Evolutionary conservation across 2,888 invertebrate genomes (phyloP).

Genomic region (Mamestra brassicae): DNA sequence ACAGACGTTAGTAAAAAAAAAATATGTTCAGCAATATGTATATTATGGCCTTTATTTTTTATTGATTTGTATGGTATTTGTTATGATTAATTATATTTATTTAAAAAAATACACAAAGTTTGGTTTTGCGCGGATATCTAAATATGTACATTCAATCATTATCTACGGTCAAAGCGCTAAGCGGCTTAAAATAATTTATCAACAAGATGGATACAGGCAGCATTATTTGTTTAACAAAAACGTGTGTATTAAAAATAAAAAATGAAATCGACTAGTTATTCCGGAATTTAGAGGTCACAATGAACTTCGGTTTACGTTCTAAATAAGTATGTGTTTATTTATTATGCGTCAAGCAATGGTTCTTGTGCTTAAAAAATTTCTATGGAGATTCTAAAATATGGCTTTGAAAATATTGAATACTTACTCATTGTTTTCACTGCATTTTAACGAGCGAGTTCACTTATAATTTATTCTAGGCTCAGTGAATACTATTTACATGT

Average conservation of each 20-base stretch:
- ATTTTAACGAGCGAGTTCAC: conserved; percentile 25
- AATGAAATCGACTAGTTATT: not conserved
- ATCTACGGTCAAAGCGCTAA: not conserved
- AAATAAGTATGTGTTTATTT: not conserved
- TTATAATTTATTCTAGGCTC: conserved; percentile 1
- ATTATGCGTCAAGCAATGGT: not conserved
- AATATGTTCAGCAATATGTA: no score
- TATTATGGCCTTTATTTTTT: no score
- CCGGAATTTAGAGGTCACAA: conserved; percentile 10
- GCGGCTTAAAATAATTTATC: conserved; percentile 35
- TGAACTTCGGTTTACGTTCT: not conserved
- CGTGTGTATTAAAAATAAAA: not conserved
- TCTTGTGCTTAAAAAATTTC: not conserved
- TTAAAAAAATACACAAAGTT: not conserved
- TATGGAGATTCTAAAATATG: conserved; percentile 2
- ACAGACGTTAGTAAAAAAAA: not conserved
- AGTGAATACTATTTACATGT: conserved; percentile 9
- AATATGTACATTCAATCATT: not conserved
- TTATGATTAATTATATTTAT: not conserved
- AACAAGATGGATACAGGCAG: not conserved
- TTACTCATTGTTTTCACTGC: conserved; percentile 20
- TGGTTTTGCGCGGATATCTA: not conserved
- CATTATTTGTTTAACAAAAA: not conserved
- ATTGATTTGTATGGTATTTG: not conserved
- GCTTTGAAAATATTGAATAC: not conserved